A percentile compares a stretch with the other conserved stretches of the same genome.
These are phyloP conservation scores for Elymnias hypermnestra DNA, from an alignment of 1,140 invertebrate species.

Conservation along the genomic window DNA sequence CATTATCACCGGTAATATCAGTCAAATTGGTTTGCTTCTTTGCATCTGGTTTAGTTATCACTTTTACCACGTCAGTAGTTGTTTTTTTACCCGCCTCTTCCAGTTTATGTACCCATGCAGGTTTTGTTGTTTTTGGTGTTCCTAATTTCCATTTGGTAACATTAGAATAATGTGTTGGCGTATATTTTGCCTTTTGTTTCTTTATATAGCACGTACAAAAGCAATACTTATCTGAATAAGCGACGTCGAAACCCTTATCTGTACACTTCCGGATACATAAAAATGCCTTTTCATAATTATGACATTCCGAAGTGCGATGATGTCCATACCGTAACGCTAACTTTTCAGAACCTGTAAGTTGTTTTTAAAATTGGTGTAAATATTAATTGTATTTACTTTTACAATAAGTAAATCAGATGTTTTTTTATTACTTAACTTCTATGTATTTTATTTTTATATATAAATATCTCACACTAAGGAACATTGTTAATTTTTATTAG, in stretches of 20 bases:
- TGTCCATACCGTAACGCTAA: constrained; percentile 47
- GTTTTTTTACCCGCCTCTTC: neutral
- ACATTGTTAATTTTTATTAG: too few species aligned
- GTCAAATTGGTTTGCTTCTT: neutral
- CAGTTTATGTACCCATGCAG: constrained; percentile 32
- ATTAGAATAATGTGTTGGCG: constrained; percentile 3
- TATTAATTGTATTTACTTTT: too few species aligned
- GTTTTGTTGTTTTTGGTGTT: constrained; percentile 40
- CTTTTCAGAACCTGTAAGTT: constrained; percentile 16
- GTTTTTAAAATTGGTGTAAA: too few species aligned
- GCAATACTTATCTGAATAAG: constrained; percentile 47
- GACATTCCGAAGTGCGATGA: constrained; percentile 40
- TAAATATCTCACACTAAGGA: too few species aligned
- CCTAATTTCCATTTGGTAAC: constrained; percentile 33
- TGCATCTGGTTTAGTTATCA: neutral
- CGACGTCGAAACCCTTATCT: constrained; percentile 42
- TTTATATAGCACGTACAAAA: constrained; percentile 47
- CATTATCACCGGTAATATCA: neutral
- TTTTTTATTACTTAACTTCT: too few species aligned
- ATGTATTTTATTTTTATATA: too few species aligned
- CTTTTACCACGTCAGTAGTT: neutral
- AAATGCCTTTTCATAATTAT: constrained; percentile 42
- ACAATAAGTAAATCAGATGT: too few species aligned
- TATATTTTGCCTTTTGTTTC: constrained; percentile 38
- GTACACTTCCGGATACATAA: constrained; percentile 54